phyloP scores from a whole-genome alignment of 2,113 vertebrate genomes.

The Bombycilla garrulus region DNA sequence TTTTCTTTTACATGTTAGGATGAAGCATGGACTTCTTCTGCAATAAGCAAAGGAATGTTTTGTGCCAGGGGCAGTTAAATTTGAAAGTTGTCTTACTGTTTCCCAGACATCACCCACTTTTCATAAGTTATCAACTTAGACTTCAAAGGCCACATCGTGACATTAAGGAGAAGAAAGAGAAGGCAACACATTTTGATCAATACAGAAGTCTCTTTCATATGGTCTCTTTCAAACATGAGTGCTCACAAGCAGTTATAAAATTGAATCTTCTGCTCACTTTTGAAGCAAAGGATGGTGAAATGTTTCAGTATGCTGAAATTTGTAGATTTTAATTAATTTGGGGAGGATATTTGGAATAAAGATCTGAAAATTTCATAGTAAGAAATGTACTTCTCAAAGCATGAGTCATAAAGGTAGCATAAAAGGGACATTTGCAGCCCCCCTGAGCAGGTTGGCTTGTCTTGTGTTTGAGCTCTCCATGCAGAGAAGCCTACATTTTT shows the following conservation, averaged over 20 bases:
- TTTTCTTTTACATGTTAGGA: not conserved
- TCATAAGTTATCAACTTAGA: not conserved
- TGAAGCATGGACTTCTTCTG: not conserved
- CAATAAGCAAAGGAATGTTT: not conserved
- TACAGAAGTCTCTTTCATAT: not conserved
- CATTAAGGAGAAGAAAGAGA: not conserved
- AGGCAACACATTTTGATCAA: not conserved
- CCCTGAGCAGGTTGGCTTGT: not conserved
- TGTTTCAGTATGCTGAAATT: not conserved
- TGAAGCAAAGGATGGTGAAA: not conserved
- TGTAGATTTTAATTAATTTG: not conserved
- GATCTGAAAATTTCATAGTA: not conserved
- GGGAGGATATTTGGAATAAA: not conserved
- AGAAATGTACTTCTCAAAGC: not conserved
- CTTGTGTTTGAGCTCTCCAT: not conserved
- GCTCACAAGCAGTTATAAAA: not conserved
- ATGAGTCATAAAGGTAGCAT: not conserved
- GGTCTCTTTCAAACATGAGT: not conserved
- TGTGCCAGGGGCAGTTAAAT: not conserved
- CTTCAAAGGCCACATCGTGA: not conserved
- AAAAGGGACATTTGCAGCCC: not conserved
- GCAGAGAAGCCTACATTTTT: not conserved
- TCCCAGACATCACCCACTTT: not conserved
- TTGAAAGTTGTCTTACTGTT: not conserved
- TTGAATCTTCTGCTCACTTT: not conserved